Percentiles rank a stretch among this genome's conserved stretches.
Evolutionary conservation across 2,113 vertebrate species (phyloP).

Genomic region (Oncorhynchus kisutch): DNA sequence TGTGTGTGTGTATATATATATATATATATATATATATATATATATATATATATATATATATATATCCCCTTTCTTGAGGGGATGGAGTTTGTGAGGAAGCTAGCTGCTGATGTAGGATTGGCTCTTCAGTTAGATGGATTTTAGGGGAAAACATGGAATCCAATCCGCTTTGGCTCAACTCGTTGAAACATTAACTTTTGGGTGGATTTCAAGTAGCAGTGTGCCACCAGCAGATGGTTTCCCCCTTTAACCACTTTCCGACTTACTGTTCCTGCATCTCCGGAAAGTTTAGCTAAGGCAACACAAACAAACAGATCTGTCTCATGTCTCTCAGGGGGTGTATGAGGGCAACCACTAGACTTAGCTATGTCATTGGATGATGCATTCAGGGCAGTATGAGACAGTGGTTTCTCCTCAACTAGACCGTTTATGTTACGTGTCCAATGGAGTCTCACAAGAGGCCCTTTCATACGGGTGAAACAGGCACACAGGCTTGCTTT

Average conservation of each 20-base stretch:
- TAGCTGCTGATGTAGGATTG: not conserved
- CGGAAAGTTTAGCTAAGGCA: not conserved
- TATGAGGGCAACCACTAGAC: too few relatives aligned
- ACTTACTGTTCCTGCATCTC: too few relatives aligned
- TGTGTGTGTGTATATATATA: too few relatives aligned
- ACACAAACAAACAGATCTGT: not conserved
- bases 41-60: too few relatives aligned
- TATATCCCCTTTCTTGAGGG: not conserved
- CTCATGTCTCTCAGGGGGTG: not conserved
- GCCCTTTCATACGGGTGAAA: constrained; percentile 58
- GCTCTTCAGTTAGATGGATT: not conserved
- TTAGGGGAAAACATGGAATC: not conserved
- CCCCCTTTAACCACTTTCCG: too few relatives aligned
- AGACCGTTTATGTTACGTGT: not conserved
- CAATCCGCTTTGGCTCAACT: not conserved
- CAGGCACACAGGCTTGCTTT: not conserved
- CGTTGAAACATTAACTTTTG: too few relatives aligned
- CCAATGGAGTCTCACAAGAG: too few relatives aligned
- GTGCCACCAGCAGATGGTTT: too few relatives aligned
- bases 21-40: too few relatives aligned
- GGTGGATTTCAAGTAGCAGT: too few relatives aligned
- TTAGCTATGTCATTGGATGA: constrained; percentile 13
- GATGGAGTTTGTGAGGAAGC: not conserved
- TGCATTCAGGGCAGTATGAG: constrained; percentile 45
- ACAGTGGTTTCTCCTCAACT: constrained; percentile 62